A percentile compares a stretch with the other conserved stretches of the same genome.
Evolutionary conservation across 2,113 vertebrate species (phyloP).

Genomic region (Cyprinodon tularosa): DNA sequence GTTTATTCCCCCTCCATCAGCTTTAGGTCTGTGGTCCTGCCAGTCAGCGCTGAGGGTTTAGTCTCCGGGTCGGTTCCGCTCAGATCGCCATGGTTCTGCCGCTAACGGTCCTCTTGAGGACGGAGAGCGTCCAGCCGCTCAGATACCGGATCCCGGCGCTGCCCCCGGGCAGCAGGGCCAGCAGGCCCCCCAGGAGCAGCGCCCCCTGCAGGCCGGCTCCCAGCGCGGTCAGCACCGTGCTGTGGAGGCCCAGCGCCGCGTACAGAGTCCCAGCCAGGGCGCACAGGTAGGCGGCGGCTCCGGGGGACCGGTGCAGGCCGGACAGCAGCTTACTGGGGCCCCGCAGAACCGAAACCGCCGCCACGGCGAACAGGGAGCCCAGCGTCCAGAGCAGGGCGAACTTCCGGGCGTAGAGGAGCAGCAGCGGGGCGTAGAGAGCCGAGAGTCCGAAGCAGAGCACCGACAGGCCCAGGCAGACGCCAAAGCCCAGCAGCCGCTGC

Average conservation of each 20-base stretch:
- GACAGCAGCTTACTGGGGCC: conserved; percentile 78
- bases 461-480: conserved; percentile 79
- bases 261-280: conserved; percentile 84
- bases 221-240: conserved; percentile 83
- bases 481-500: conserved; percentile 82
- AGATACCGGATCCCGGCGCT: conserved; percentile 82
- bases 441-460: conserved; percentile 87
- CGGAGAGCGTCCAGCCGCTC: conserved; percentile 73
- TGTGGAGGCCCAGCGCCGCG: conserved; percentile 86
- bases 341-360: conserved; percentile 81
- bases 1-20: no score
- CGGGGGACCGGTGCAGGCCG: conserved; percentile 72
- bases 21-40: no score
- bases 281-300: conserved; percentile 76
- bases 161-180: conserved; percentile 84
- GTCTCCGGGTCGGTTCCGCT: conserved; percentile 32
- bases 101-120: conserved; percentile 79
- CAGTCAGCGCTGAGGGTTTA: background rate
- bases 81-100: conserved; percentile 82
- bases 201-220: conserved; percentile 84
- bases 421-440: conserved; percentile 83
- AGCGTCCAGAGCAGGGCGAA: conserved; percentile 93
- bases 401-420: conserved; percentile 89
- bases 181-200: conserved; percentile 66
- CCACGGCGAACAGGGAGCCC: conserved; percentile 85